Percentiles rank a stretch among this genome's conserved stretches.
phyloP scores from a whole-genome alignment of 1,140 invertebrate genomes.

The Lamellibrachia luymesi region DNA sequence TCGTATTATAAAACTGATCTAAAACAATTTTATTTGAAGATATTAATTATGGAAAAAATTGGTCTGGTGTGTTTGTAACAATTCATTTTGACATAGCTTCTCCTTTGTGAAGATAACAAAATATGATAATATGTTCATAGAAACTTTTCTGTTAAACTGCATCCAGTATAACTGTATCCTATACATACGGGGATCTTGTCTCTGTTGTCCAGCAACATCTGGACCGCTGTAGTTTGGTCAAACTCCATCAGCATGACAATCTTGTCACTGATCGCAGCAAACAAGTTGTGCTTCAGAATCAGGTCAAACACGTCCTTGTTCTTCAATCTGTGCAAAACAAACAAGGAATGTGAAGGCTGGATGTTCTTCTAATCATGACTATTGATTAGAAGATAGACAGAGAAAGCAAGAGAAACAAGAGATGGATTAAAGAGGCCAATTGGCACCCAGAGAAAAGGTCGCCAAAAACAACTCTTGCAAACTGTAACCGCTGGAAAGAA shows the following conservation, averaged over 20 bases:
- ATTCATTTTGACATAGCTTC: background rate
- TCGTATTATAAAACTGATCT: too few relatives aligned
- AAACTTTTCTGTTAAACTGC: background rate
- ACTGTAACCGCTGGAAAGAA: too few relatives aligned
- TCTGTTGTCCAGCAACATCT: slow-evolving; percentile 79
- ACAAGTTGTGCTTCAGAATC: slow-evolving; percentile 81
- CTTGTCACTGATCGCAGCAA: slow-evolving; percentile 79
- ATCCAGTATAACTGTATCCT: background rate
- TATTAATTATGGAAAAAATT: too few relatives aligned
- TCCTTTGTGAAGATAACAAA: background rate
- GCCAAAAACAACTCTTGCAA: too few relatives aligned
- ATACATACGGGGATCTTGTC: slow-evolving; percentile 68
- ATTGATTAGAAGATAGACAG: background rate
- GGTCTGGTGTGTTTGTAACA: too few relatives aligned
- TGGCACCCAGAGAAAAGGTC: too few relatives aligned
- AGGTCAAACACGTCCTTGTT: slow-evolving; percentile 82
- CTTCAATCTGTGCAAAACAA: slow-evolving; percentile 64
- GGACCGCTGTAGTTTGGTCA: slow-evolving; percentile 79
- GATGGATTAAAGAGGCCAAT: too few relatives aligned
- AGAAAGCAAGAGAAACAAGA: background rate
- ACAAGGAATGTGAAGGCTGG: background rate
- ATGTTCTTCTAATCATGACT: background rate
- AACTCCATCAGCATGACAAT: slow-evolving; percentile 83
- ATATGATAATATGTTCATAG: background rate
- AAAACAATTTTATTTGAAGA: too few relatives aligned